Conservation (phyloP, 1,140 invertebrate species). For the Dendrolimus kikuchii region DNA sequence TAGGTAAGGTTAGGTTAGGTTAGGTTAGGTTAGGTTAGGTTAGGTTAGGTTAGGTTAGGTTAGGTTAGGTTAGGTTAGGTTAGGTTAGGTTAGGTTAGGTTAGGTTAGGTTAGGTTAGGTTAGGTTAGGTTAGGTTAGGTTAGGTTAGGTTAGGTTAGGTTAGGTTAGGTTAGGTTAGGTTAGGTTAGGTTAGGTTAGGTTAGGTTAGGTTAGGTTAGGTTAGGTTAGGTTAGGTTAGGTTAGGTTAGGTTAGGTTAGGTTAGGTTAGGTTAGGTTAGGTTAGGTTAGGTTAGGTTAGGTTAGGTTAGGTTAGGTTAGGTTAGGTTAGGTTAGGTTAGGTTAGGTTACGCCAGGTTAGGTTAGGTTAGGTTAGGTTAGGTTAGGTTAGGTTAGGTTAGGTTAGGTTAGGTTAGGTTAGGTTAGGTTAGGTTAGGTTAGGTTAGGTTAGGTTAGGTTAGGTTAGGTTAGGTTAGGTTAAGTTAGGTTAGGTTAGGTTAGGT, state of each 20-base stretch:
- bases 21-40: conserved; percentile 2
- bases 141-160: neutral
- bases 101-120: conserved; percentile 5
- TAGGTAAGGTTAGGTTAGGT: neutral
- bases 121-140: neutral
- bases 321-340: neutral
- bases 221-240: neutral
- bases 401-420: neutral
- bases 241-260: neutral
- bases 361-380: neutral
- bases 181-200: neutral
- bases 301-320: conserved; percentile 4
- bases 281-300: neutral
- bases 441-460: neutral
- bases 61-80: conserved; percentile 8
- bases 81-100: conserved; percentile 1
- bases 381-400: neutral
- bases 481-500: conserved; percentile 2
- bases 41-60: neutral
- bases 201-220: neutral
- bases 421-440: neutral
- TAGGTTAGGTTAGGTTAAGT: conserved; percentile 1
- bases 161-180: neutral
- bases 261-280: neutral
- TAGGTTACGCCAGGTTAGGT: neutral